Evolutionary conservation across 2,888 invertebrate species (phyloP), one percentile per base, ranked within the genome.

Genomic region (Trichopoda pennipes): DNA sequence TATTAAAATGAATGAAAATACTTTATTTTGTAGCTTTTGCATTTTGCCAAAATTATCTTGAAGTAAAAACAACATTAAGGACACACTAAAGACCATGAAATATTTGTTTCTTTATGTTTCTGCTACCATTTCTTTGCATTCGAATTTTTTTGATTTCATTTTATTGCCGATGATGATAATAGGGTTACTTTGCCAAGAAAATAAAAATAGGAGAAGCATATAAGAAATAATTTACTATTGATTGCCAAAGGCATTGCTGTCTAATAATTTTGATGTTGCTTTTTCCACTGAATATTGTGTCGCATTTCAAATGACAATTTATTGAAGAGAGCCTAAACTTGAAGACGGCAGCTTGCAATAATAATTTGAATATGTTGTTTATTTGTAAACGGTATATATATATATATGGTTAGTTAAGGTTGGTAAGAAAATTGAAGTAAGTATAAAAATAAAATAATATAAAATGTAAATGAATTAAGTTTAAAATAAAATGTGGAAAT

Each of bases 1-100:
- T 85, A 85, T 85, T 84, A 80, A 85, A 84, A 85, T 83, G 80
- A 82, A 72, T 19, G 28, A 70, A 76, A 63, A 68, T 66, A 64
- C 56, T 23, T 70, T 74, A 64, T 73, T 64, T 68, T 19, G 35
- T 47, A 28, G 55, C 38, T 17, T 17, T 66, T 78, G 16, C 51
- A 66, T 72, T 47, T 53, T 66, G 78, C 66, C 64, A 79, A 69
- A 61, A 38, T 47, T 55, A 68, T 68, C 60, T 47, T 53, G 10
- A 60, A 73, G 35, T 47, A 55, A 79, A 53, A 38, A 47, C 19
- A 55, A 73, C 73, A 79, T 79, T 79, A 68, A 73, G 60, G 60
- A 38, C 38, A 28, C 44, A 38, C 53, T 55, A 61, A 73, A 55
- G 38, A 61, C 16, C 1, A 21, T 69, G 47, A 4, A 61, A 69